Evolutionary conservation across 2,797 vertebrate genomes (phyloP).

Genomic region (Leucoraja ocellata): DNA sequence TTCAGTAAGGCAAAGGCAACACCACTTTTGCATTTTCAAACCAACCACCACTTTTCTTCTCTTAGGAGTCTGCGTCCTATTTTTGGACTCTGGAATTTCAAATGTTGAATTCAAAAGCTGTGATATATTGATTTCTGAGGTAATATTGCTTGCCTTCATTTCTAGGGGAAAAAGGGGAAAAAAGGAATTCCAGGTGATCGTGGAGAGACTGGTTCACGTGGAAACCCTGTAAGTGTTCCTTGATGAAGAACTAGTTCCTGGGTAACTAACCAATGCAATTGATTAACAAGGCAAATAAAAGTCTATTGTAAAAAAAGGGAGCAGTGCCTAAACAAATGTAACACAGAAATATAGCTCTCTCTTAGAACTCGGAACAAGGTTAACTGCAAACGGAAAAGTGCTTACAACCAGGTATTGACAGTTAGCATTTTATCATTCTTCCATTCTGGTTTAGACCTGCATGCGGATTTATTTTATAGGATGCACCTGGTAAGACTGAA

Average conservation of each 20-base stretch:
- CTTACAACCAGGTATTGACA: no score
- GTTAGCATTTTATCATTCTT: background rate
- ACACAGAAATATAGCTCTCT: no score
- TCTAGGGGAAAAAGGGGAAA: slow-evolving; percentile 69
- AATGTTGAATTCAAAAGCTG: background rate
- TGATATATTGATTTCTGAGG: background rate
- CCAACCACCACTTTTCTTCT: background rate
- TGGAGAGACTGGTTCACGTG: slow-evolving; percentile 69
- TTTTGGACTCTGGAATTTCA: background rate
- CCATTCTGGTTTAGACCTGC: background rate
- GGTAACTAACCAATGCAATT: no score
- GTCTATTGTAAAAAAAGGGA: no score
- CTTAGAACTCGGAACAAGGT: no score
- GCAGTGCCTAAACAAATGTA: no score
- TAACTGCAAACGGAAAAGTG: no score
- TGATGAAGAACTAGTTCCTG: background rate
- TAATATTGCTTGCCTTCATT: background rate
- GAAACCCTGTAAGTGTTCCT: slow-evolving; percentile 68
- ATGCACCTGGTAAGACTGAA: slow-evolving; percentile 1
- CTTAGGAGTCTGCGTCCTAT: no score
- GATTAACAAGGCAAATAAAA: no score
- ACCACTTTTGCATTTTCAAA: no score
- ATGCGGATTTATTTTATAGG: background rate
- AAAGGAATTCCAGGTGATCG: slow-evolving; percentile 58
- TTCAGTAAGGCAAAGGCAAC: no score